Evolutionary conservation across 1,140 invertebrate genomes (phyloP).

Genomic region (Drosophila dunni): DNA sequence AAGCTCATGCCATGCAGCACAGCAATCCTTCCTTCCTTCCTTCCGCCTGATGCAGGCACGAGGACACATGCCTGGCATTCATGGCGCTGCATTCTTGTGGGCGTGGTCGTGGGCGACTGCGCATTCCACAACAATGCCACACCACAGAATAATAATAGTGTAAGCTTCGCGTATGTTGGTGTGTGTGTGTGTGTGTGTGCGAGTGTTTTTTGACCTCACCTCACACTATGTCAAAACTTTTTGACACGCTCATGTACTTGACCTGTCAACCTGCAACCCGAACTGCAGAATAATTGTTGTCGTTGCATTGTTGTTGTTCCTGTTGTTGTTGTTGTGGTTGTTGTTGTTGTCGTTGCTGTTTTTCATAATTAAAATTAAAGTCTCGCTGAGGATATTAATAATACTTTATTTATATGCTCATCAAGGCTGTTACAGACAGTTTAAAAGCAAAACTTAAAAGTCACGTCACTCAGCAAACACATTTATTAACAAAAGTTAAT

Average conservation of each 20-base stretch:
- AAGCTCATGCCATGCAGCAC: conserved; percentile 10
- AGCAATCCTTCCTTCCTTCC: conserved; percentile 31
- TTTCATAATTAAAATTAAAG: conserved; percentile 12
- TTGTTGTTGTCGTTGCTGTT: conserved; percentile 5
- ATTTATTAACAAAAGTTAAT: not conserved
- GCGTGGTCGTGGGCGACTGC: conserved; percentile 22
- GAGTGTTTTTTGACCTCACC: not conserved
- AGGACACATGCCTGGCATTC: conserved; percentile 44
- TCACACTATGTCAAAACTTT: conserved; percentile 60
- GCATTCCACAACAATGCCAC: conserved; percentile 51
- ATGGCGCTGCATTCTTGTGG: conserved; percentile 43
- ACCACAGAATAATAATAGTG: conserved; percentile 54
- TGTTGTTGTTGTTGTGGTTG: conserved; percentile 2
- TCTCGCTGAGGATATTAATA: not conserved
- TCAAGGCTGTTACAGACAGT: not conserved
- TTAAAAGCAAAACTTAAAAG: not conserved
- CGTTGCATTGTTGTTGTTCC: conserved; percentile 1
- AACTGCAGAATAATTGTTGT: conserved; percentile 16
- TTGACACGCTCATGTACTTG: conserved; percentile 70
- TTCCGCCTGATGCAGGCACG: conserved; percentile 9
- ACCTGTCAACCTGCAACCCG: conserved; percentile 48
- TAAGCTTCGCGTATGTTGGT: not conserved
- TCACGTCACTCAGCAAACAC: not conserved
- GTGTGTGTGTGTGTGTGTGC: too few relatives aligned
- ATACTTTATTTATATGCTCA: not conserved